These are phyloP conservation scores for Anniella stebbinsi DNA, from an alignment of 2,797 vertebrate genomes.

Conservation along the genomic window DNA sequence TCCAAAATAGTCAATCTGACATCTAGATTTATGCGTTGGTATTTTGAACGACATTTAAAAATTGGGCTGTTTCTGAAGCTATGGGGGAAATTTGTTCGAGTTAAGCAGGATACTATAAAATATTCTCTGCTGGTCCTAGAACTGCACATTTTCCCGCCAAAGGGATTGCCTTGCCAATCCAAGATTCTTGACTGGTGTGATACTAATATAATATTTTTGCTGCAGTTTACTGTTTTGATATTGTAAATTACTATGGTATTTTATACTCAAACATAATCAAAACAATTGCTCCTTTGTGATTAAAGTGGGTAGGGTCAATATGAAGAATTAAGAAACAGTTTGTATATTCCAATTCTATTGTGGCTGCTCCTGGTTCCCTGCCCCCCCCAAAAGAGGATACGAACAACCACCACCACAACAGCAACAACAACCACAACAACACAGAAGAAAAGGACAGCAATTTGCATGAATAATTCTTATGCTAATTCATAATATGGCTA, in stretches of 20 bases:
- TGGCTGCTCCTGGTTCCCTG: not conserved
- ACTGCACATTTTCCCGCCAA: constrained; percentile 11
- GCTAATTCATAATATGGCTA: not conserved
- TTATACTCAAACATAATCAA: not conserved
- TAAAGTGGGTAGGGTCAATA: constrained; percentile 9
- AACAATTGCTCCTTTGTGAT: not conserved
- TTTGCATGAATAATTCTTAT: not conserved
- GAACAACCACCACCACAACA: too few relatives aligned
- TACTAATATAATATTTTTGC: not conserved
- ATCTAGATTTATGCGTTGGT: not conserved
- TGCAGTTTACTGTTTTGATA: not conserved
- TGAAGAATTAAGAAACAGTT: constrained; percentile 6
- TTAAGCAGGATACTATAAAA: not conserved
- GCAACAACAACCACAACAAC: not conserved
- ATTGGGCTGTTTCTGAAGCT: not conserved
- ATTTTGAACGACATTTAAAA: not conserved
- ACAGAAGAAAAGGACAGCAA: not conserved
- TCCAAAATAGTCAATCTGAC: not conserved
- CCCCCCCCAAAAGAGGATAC: not conserved
- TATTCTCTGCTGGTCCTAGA: too few relatives aligned
- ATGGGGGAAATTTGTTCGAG: not conserved
- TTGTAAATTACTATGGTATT: not conserved
- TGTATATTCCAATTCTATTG: not conserved
- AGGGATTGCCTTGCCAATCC: not conserved
- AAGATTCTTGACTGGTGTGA: constrained; percentile 3